Evolutionary conservation across 2,888 invertebrate species (phyloP), one percentile per base, ranked within the genome.

Genomic region (Xiphydria camelus): DNA sequence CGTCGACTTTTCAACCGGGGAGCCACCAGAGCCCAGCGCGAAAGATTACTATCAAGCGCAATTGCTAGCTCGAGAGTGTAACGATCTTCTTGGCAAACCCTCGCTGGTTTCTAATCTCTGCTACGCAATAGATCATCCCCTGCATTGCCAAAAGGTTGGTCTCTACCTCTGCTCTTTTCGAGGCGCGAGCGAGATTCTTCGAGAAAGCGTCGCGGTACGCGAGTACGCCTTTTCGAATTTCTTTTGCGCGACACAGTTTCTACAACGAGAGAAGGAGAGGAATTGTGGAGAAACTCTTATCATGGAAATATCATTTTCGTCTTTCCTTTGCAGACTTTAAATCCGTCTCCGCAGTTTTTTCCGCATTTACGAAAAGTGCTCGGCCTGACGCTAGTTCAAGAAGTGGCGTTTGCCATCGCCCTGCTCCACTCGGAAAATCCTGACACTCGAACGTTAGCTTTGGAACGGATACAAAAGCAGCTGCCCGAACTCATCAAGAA

Each of bases 331-430:
- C 80, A 93, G 93, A 85, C 83, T 66, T 79, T 91, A 64, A 88
- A 88, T 77, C 84, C 91, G 60, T 83, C 89, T 61, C 80, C 86
- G 62, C 88, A 90, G 74, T 83, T 94, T 73, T 85, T 95, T 75
- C 82, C 83, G 68, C 89, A 91, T 72, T 82, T 96, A 64, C 88
- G 89, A 77, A 89, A 91, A 80, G 83, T 90, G 67, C 83, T 94
- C 68, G 89, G 89, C 75, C 84, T 95, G 68, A 88, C 88, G 50
- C 85, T 90, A 62, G 88, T 94, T 34, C 92, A 94, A 78, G 95
- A 96, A 82, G 90, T 94, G 68, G 88, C 91, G 38, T 87, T 95
- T 77, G 91, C 91, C 46, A 81, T 96, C 66, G 89, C 91, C 50
- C 79, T 95, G 56, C 84, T 88, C 59, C 86, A 91, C 70, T 93